Conservation (phyloP, 2,113 vertebrate species). For the Phaetusa simplex region DNA sequence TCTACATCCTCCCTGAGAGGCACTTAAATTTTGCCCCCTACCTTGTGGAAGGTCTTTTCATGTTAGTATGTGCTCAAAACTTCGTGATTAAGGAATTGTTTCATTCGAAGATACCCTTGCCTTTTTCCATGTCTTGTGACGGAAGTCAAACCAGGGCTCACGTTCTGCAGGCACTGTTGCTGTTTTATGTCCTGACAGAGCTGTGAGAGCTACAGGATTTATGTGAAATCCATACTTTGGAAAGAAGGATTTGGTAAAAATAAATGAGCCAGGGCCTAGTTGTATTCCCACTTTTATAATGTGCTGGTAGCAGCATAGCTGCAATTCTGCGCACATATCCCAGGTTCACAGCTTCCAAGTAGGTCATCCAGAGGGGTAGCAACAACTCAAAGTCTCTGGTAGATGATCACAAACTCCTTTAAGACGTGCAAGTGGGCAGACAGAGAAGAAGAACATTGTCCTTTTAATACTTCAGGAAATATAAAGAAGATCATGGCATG, state of each 20-base stretch:
- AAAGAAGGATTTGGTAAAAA: neutral
- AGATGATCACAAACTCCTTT: neutral
- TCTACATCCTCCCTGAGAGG: neutral
- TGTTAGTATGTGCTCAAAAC: neutral
- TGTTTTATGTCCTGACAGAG: neutral
- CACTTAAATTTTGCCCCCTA: neutral
- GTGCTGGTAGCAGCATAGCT: neutral
- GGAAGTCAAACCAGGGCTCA: neutral
- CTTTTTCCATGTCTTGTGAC: neutral
- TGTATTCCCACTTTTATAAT: fast-evolving
- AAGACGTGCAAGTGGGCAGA: neutral
- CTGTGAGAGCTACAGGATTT: neutral
- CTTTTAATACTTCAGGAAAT: conserved; percentile 19
- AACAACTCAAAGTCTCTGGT: neutral
- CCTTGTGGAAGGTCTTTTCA: neutral
- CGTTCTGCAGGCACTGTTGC: neutral
- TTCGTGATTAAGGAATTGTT: neutral
- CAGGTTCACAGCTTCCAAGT: neutral
- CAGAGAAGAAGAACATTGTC: conserved; percentile 3
- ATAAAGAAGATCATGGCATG: conserved; percentile 13
- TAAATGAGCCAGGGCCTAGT: neutral
- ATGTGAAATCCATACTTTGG: neutral
- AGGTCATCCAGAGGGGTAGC: neutral
- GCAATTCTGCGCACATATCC: neutral
- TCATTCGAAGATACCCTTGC: neutral